Percentiles rank a stretch among this genome's conserved stretches.
Conservation (phyloP, 2,113 vertebrate species). For the Dissostichus mawsoni region DNA sequence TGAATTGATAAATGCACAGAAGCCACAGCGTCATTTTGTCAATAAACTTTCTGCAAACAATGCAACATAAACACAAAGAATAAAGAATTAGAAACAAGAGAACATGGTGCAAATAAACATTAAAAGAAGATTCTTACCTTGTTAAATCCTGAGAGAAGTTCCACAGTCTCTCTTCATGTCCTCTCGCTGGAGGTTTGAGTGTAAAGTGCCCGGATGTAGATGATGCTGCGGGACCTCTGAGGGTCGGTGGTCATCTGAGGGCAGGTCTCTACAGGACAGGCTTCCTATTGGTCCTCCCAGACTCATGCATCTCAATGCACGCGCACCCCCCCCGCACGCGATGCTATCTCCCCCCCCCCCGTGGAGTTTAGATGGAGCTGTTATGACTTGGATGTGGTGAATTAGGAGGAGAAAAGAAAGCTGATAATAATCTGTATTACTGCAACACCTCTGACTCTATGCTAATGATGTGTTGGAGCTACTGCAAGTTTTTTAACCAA, state of each 20-base stretch:
- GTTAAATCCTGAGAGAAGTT: background rate
- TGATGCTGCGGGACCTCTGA: background rate
- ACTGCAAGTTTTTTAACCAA: no score
- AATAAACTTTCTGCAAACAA: no score
- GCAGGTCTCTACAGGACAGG: slow-evolving; percentile 60
- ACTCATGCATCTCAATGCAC: slow-evolving; percentile 72
- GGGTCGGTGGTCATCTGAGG: slow-evolving; percentile 74
- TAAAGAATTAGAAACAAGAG: background rate
- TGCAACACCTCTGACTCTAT: no score
- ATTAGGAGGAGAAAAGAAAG: slow-evolving; percentile 26
- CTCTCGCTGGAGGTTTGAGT: background rate
- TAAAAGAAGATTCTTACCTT: slow-evolving; percentile 46
- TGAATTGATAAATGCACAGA: no score
- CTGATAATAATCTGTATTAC: no score
- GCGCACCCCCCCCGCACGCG: slow-evolving; percentile 6
- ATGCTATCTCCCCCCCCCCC: slow-evolving; percentile 18
- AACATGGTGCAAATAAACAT: background rate
- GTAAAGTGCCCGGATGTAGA: background rate
- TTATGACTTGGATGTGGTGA: slow-evolving; percentile 50
- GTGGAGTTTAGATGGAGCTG: slow-evolving; percentile 19
- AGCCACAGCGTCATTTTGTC: no score
- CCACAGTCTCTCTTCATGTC: slow-evolving; percentile 40
- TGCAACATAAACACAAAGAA: no score
- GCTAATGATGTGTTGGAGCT: no score
- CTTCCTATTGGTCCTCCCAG: slow-evolving; percentile 64